Base-by-base conservation (phyloP, 1,140 invertebrate genomes). In the Tetragonula clypearis region DNA sequence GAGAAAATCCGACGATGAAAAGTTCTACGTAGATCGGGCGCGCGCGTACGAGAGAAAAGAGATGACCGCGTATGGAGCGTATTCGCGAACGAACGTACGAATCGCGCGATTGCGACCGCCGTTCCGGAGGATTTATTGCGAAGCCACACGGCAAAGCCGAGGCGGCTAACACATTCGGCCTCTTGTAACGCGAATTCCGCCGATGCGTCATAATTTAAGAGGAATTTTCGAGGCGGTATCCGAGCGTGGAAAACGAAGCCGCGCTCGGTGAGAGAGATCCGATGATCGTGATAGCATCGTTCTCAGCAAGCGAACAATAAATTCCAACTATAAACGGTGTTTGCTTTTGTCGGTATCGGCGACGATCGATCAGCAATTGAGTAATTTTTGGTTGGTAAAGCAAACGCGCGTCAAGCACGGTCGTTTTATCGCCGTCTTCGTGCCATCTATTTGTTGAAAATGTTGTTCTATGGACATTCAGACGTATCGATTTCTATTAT, bases 121-220 rank as follows among this genome's bases (percentile, higher is more conserved):
- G 69, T 60, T 72, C 56, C 41, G 68, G 66, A 65, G 60, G 78
- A 88, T 87, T 88, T 88, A 87, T 87, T 82, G 68, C 79, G 73
- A 19, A 41, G 41, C 15, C 56, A 53, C 19, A 68, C 30, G 60
- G 58, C 41, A 23, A 58, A 68, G 26, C 26, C 41, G 56, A 26
- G 41, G 41, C 17, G 41, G 41, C 17, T 49, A 71, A 76, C 6
- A 6, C 41, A 56, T 60, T 56, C 35, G 62, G n/a, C 35, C 87
- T 58, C 71, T 87, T 62, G 82, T 69, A 75, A 30, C 73, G 69
- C 65, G 68, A 68, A 87, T 87, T 68, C 68, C 86, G 74, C 49
- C 78, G 69, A 71, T 81, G 82, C 72, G 75, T 88, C 82, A 87
- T 88, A 88, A 88, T 88, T 88, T 87, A 71, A 79, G 65, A 65